These are phyloP conservation scores for Oncorhynchus gorbuscha DNA, from an alignment of 2,113 vertebrate species.

Conservation along the genomic window DNA sequence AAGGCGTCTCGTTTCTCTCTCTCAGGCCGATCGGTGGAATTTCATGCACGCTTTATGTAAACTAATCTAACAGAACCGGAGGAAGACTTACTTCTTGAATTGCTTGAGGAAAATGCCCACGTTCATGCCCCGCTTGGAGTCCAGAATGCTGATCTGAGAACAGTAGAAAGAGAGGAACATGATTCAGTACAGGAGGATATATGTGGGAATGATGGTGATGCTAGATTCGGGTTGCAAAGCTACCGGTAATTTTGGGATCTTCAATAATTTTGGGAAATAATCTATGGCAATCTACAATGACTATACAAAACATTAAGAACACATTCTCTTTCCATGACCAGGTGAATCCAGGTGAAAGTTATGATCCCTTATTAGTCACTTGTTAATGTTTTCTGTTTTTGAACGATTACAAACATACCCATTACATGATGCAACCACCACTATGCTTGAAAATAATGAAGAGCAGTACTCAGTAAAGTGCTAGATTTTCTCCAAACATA, in stretches of 20 bases:
- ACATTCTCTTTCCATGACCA: not conserved
- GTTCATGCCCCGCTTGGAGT: slow-evolving; percentile 88
- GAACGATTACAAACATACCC: no score
- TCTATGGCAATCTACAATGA: no score
- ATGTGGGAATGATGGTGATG: not conserved
- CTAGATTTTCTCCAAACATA: no score
- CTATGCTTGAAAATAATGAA: no score
- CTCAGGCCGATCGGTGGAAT: not conserved
- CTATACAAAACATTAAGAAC: no score
- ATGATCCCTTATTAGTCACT: no score
- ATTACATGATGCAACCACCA: no score
- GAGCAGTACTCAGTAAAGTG: no score
- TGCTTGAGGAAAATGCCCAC: slow-evolving; percentile 89
- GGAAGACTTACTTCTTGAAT: slow-evolving; percentile 84
- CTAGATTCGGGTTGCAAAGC: no score
- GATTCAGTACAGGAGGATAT: not conserved
- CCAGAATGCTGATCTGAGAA: slow-evolving; percentile 81
- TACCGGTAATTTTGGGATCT: not conserved
- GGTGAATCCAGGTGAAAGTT: no score
- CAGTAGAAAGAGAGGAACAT: slow-evolving; percentile 6
- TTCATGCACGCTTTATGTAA: not conserved
- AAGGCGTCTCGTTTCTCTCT: not conserved
- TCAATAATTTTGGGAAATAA: not conserved
- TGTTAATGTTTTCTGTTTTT: no score
- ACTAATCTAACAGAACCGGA: not conserved